phyloP scores from a whole-genome alignment of 2,113 vertebrate species.

The Anoplopoma fimbria region DNA sequence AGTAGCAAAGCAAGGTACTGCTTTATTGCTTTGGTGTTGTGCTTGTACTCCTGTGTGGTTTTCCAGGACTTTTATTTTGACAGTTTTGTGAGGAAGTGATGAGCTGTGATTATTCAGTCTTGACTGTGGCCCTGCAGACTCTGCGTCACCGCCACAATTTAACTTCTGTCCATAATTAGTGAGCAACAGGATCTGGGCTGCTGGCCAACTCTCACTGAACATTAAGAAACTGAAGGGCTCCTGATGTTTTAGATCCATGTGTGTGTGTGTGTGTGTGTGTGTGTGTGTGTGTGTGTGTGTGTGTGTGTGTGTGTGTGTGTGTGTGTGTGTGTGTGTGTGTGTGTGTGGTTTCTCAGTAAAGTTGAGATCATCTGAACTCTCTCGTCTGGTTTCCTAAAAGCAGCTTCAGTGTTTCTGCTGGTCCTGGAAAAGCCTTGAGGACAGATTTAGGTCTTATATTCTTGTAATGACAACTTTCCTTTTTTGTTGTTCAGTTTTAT shows the following conservation, averaged over 20 bases:
- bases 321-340: constrained; percentile 35
- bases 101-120: background rate
- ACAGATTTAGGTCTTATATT: constrained; percentile 13
- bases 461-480: background rate
- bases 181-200: constrained; percentile 57
- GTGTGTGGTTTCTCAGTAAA: constrained; percentile 35
- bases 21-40: no score
- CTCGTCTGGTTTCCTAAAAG: constrained; percentile 44
- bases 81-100: constrained; percentile 13
- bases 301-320: constrained; percentile 19
- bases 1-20: no score
- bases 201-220: constrained; percentile 40
- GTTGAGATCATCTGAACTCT: constrained; percentile 54
- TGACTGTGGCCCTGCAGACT: constrained; percentile 27
- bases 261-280: constrained; percentile 5
- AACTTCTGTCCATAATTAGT: constrained; percentile 70
- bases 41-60: no score
- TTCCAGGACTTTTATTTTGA: constrained; percentile 55
- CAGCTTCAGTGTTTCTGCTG: constrained; percentile 47
- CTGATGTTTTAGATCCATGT: constrained; percentile 21
- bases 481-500: background rate
- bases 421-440: constrained; percentile 36
- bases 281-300: constrained; percentile 10
- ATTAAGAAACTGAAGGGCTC: constrained; percentile 37
- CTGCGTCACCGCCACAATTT: constrained; percentile 54